phyloP scores from a whole-genome alignment of 2,888 invertebrate species.

The Hypolimnas misippus region DNA sequence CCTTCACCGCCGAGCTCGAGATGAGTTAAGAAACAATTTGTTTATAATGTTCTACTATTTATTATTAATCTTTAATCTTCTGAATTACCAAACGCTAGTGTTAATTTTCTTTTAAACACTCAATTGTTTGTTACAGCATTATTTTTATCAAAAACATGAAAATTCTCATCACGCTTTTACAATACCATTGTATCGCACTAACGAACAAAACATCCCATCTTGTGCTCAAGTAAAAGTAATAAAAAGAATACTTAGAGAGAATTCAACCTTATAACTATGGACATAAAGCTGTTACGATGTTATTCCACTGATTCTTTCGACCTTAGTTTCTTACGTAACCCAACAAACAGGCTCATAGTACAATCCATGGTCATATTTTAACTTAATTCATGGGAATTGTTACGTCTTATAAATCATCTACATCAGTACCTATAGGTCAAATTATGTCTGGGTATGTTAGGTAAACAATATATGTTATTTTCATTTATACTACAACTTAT shows the following conservation, averaged over 20 bases:
- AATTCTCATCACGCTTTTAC: slow-evolving; percentile 11
- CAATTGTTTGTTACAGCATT: not conserved
- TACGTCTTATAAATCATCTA: too few species aligned
- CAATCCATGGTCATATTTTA: slow-evolving; percentile 21
- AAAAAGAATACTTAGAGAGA: slow-evolving; percentile 16
- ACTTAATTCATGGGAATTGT: slow-evolving; percentile 16
- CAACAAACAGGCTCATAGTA: slow-evolving; percentile 23
- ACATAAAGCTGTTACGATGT: slow-evolving; percentile 15
- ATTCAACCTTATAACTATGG: slow-evolving; percentile 19
- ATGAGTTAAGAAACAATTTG: too few species aligned
- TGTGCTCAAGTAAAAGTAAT: slow-evolving; percentile 20
- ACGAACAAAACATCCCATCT: slow-evolving; percentile 27
- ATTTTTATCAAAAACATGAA: slow-evolving; percentile 8
- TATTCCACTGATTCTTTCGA: slow-evolving; percentile 21
- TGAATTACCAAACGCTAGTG: not conserved
- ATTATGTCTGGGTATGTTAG: too few species aligned
- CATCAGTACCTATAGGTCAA: too few species aligned
- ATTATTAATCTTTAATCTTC: too few species aligned
- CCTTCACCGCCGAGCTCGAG: too few species aligned
- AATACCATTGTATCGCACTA: slow-evolving; percentile 21
- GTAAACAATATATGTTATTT: too few species aligned
- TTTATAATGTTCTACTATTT: not conserved
- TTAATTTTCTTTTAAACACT: slow-evolving; percentile 1
- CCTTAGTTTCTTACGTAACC: slow-evolving; percentile 44
- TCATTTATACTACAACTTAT: too few species aligned